phyloP scores from a whole-genome alignment of 2,113 vertebrate genomes.

The Protomyctophum bolini region DNA sequence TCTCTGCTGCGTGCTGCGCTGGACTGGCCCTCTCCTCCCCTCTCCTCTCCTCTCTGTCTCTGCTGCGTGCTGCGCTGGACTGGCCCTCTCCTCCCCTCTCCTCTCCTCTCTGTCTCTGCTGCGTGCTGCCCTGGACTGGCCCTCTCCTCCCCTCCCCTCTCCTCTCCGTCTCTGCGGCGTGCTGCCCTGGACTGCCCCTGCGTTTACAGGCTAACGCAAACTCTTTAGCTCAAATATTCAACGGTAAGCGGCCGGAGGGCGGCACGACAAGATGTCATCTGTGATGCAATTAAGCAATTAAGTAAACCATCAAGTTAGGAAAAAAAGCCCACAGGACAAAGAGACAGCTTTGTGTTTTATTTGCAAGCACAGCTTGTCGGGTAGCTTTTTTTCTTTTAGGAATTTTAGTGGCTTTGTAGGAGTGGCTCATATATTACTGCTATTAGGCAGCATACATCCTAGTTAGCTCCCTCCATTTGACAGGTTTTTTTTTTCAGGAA shows the following conservation, averaged over 20 bases:
- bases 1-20: slow-evolving; percentile 20
- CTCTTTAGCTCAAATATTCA: slow-evolving; percentile 33
- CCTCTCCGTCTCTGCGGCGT: too few species aligned
- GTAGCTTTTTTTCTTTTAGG: too few species aligned
- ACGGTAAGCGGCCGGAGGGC: slow-evolving; percentile 37
- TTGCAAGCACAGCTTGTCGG: too few species aligned
- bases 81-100: too few species aligned
- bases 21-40: slow-evolving; percentile 54
- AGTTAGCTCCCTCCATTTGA: too few species aligned
- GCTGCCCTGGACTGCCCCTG: too few species aligned
- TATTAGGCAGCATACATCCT: too few species aligned
- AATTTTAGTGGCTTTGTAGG: too few species aligned
- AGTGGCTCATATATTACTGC: too few species aligned
- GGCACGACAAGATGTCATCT: slow-evolving; percentile 13
- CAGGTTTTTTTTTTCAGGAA: too few species aligned
- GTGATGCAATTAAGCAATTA: slow-evolving; percentile 43
- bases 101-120: slow-evolving; percentile 16
- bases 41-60: too few species aligned
- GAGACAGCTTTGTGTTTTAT: slow-evolving; percentile 10
- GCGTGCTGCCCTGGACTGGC: slow-evolving; percentile 42
- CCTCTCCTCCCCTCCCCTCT: too few species aligned
- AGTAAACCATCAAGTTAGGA: slow-evolving; percentile 1
- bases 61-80: slow-evolving; percentile 32
- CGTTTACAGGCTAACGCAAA: slow-evolving; percentile 51
- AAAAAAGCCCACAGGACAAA: slow-evolving; percentile 7